These are phyloP conservation scores for Anthopleura xanthogrammica DNA, from an alignment of 92 coral and sea anemone genomes.

Conservation along the genomic window DNA sequence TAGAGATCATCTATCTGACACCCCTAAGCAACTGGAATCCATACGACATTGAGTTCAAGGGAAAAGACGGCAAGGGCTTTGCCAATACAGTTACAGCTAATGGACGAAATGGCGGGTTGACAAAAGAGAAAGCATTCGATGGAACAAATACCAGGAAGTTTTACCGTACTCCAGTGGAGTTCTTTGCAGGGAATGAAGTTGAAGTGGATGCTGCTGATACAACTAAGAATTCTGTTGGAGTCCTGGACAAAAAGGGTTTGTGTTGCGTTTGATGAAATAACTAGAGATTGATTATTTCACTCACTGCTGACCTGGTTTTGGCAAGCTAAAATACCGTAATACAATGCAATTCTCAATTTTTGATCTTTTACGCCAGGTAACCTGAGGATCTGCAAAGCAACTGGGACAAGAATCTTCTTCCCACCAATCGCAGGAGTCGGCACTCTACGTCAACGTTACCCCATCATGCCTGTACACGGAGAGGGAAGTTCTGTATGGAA, in stretches of 20 bases:
- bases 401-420: slow-evolving; percentile 53
- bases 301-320: no score
- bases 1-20: slow-evolving; percentile 88
- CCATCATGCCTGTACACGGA: slow-evolving; percentile 86
- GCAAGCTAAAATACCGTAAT: no score
- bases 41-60: slow-evolving; percentile 74
- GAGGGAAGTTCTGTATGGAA: slow-evolving; percentile 87
- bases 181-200: slow-evolving; percentile 57
- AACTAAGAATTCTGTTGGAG: slow-evolving; percentile 52
- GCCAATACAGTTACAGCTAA: slow-evolving; percentile 72
- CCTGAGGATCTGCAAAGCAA: slow-evolving; percentile 18
- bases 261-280: not conserved
- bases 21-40: slow-evolving; percentile 93
- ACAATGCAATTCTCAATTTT: no score
- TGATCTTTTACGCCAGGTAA: not conserved
- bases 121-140: slow-evolving; percentile 44
- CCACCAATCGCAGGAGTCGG: slow-evolving; percentile 55
- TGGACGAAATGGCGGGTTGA: slow-evolving; percentile 56
- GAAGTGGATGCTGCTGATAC: slow-evolving; percentile 65
- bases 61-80: slow-evolving; percentile 24
- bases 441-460: slow-evolving; percentile 60
- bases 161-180: slow-evolving; percentile 53
- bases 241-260: slow-evolving; percentile 50
- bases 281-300: no score
- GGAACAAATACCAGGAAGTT: slow-evolving; percentile 59